These are phyloP conservation scores for Malacoraja senta DNA, from an alignment of 2,797 vertebrate genomes.

Conservation along the genomic window DNA sequence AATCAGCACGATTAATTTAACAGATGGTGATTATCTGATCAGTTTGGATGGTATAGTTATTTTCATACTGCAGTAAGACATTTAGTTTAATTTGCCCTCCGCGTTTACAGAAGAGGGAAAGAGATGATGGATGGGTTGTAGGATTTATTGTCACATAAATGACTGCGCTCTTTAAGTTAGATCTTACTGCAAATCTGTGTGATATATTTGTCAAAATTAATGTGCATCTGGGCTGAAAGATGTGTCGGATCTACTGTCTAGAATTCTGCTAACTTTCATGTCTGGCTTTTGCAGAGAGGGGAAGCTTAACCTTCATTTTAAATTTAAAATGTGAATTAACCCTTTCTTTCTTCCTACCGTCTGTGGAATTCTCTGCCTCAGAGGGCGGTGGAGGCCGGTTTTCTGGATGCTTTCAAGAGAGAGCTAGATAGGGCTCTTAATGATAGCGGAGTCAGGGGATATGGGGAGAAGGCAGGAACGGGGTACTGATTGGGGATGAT, in stretches of 20 bases:
- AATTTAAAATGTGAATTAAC: not conserved
- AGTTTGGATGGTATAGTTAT: not conserved
- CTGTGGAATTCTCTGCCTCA: no score
- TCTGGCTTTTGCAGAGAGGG: slow-evolving; percentile 10
- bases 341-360: not conserved
- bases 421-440: no score
- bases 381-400: no score
- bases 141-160: not conserved
- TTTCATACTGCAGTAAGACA: not conserved
- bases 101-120: not conserved
- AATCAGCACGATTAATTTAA: not conserved
- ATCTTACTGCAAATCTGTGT: not conserved
- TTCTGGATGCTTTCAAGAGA: no score
- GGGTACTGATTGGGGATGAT: no score
- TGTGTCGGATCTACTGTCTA: not conserved
- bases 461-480: no score
- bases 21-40: not conserved
- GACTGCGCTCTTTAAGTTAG: not conserved
- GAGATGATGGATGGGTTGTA: not conserved
- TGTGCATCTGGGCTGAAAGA: not conserved
- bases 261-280: not conserved
- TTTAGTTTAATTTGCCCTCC: not conserved
- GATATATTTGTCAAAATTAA: not conserved
- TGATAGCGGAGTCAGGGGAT: no score
- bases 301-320: not conserved